These are phyloP conservation scores for Pagetopsis macropterus DNA, from an alignment of 2,797 vertebrate species.

Conservation along the genomic window DNA sequence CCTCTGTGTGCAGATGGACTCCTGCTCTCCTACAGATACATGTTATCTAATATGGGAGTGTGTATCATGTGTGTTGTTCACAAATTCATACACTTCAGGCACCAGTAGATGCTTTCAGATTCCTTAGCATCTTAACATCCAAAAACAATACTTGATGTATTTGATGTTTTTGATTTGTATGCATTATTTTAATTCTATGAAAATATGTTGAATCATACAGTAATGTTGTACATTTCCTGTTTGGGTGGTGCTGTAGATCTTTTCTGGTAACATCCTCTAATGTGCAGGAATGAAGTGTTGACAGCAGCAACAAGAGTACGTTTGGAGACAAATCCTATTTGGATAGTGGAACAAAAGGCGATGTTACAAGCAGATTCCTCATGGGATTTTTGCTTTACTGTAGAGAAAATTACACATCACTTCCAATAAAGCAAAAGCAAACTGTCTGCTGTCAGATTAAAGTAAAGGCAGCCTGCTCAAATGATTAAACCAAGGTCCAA, in stretches of 20 bases:
- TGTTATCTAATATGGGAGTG: neutral
- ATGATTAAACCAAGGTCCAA: too few species aligned
- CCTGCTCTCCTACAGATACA: neutral
- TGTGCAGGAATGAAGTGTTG: neutral
- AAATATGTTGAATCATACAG: neutral
- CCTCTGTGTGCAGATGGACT: constrained; percentile 6
- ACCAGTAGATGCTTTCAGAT: neutral
- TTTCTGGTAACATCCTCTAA: constrained; percentile 2
- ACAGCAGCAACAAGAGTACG: neutral
- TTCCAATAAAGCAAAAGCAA: neutral
- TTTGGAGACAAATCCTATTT: neutral
- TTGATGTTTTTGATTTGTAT: too few species aligned
- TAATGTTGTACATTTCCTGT: neutral
- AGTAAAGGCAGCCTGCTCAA: neutral
- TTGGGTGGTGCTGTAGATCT: neutral
- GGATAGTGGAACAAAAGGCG: neutral
- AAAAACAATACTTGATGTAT: too few species aligned
- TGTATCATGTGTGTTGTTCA: neutral
- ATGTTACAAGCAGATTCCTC: neutral
- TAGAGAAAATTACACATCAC: neutral
- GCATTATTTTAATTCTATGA: too few species aligned
- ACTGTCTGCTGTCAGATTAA: neutral
- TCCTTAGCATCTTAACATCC: neutral
- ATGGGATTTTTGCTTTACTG: neutral
- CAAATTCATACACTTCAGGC: neutral